Base-by-base conservation (phyloP, 2,888 invertebrate genomes). In the Harpagoxenus sublaevis region DNA sequence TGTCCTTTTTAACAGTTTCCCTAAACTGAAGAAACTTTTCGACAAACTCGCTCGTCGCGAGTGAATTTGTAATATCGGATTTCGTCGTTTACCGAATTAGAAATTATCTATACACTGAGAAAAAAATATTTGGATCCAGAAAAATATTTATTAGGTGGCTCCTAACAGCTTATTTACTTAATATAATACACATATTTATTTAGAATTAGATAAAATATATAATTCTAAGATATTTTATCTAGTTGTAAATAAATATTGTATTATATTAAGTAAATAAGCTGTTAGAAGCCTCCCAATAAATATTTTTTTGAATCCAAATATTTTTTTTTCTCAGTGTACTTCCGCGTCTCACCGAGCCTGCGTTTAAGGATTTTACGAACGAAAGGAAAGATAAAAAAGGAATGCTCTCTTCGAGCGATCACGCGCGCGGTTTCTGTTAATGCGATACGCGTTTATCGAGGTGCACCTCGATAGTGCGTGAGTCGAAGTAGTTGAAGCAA, bases 401-500 rank as follows among this genome's bases (percentile, higher is more conserved):
- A 48, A 39, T 28, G 35, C 10, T 35, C 8, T n/a, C 28, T 8
- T 28, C 18, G 23, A 66, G 12, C 23, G 57, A 70, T 70, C 60
- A 39, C 48, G 79, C 60, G 35, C 48, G 23, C 48, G 66, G 48
- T 71, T 71, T 81, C 79, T 70, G 35, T 81, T 81, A 81, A 81
- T 51, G 79, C 57, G 79, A 42, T 79, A 68, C 35, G 60, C 12
- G 4, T 68, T 81, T 81, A 79, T 84, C 79, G 51, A 62, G 28
- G 42, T 60, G 68, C 65, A 62, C 66, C 31, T 51, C 62, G 83
- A 79, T 45, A 62, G 66, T 79, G 79, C 83, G 70, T 79, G 83
- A 79, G 73, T 42, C 66, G 12, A 48, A 62, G 81, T 48, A 84
- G 81, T 84, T 84, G 57, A 31, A 65, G 70, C 84, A 55, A 53